Base-by-base conservation (phyloP, 2,113 vertebrate species). In the Poeciliopsis prolifica region DNA sequence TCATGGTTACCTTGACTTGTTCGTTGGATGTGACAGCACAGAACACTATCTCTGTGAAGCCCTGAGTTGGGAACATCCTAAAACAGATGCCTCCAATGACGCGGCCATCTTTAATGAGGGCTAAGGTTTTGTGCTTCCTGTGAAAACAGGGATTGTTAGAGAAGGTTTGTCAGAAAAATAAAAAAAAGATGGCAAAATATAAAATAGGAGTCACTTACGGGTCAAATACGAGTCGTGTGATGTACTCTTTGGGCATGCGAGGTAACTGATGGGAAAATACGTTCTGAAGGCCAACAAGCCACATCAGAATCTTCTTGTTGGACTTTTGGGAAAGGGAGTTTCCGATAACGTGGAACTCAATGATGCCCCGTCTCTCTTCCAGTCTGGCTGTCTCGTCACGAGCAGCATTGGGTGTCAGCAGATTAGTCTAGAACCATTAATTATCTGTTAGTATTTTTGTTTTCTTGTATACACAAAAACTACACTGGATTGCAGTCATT, bases 231-330 rank as follows among this genome's bases (percentile, higher is more conserved):
- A 99, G 96, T 14, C 98, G 95, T 9, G 98, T 97, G 88, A 99
- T 99, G 89, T 99, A 99, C 90, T 99, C 98, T 94, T 99, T 99
- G 91, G 98, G 98, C 97, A 99, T 99, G 70, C 98, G 96, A 7
- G 98, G 98, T 84, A 99, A 95, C 86, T 99, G 98, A 87, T 99
- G 98, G 0, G 98, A 99, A 91, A 99, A 99, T 82, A 99, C 98
- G 0, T 99, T 99, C 95, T 99, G 98, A 75, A 99, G 88, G 60
- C 98, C 98, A 65, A 99, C 98, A 14, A 99, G 93, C 98, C 98
- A 99, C 94, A 99, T 98, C 78, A 99, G 89, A 90, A 99, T 98
- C 89, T 97, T 97, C 89, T 98, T 97, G 91, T 98, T 99, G 89
- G 97, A 98, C 82, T 98, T 99, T 89, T 99, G 98, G 0, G 97